These are phyloP conservation scores for Hexactinellida sp. DNA, from an alignment of 37 sponge, comb jelly and placozoan species.

Conservation along the genomic window DNA sequence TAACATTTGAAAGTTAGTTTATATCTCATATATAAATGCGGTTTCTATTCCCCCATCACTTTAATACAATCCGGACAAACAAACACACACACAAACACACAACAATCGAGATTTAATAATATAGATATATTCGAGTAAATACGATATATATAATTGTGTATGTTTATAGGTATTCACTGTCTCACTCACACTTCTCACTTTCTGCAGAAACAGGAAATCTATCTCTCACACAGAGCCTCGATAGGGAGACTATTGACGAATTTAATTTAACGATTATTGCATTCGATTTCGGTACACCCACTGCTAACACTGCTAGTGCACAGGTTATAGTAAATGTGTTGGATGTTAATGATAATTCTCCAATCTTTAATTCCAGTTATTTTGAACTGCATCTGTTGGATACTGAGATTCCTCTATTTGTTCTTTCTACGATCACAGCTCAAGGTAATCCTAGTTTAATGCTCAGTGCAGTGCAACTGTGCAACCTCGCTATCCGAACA, in stretches of 20 bases:
- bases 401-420: background rate
- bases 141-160: too few relatives aligned
- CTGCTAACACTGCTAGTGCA: background rate
- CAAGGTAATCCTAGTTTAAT: background rate
- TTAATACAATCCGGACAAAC: too few relatives aligned
- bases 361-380: conserved; percentile 10
- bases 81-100: too few relatives aligned
- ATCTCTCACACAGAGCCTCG: background rate
- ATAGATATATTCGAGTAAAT: too few relatives aligned
- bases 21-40: too few relatives aligned
- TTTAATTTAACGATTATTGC: background rate
- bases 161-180: background rate
- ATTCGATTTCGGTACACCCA: background rate
- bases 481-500: too few relatives aligned
- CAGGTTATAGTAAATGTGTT: background rate
- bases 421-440: background rate
- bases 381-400: background rate
- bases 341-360: conserved; percentile 11
- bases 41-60: too few relatives aligned
- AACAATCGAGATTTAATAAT: too few relatives aligned
- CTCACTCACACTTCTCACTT: background rate
- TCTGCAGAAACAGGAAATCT: background rate
- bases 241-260: background rate
- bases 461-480: too few relatives aligned
- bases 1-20: too few relatives aligned